phyloP scores from a whole-genome alignment of 2,113 vertebrate genomes.

The Acrocephalus arundinaceus region DNA sequence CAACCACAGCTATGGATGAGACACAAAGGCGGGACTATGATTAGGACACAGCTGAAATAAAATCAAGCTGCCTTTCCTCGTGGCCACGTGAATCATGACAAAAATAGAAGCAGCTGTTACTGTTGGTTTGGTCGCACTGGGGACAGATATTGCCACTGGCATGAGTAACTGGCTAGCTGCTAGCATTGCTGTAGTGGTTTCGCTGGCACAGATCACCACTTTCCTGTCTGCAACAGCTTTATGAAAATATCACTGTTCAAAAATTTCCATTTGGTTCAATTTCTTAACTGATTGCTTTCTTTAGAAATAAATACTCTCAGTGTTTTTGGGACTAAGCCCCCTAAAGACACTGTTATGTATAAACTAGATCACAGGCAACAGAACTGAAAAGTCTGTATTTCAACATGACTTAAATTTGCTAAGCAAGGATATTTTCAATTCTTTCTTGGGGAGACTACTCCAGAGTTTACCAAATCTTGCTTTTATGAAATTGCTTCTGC shows the following conservation, averaged over 20 bases:
- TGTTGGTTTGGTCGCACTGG: not conserved
- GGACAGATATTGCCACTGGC: constrained; percentile 54
- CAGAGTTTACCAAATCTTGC: not conserved
- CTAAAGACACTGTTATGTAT: not conserved
- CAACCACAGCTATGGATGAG: not conserved
- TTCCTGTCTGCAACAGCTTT: not conserved
- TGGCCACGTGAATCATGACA: constrained; percentile 2
- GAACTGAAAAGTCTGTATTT: not conserved
- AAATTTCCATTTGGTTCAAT: not conserved
- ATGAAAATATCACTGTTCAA: not conserved
- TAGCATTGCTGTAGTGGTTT: not conserved
- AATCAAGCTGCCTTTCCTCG: constrained; percentile 29
- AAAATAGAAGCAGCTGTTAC: constrained; percentile 61
- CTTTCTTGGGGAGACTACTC: not conserved
- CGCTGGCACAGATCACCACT: constrained; percentile 24
- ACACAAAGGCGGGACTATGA: not conserved
- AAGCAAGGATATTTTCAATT: not conserved
- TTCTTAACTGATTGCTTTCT: not conserved
- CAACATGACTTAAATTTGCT: not conserved
- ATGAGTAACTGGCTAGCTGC: constrained; percentile 36
- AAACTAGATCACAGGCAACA: not conserved
- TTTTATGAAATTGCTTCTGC: not conserved
- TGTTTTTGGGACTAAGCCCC: not conserved
- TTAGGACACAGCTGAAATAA: constrained; percentile 61
- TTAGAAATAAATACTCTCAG: not conserved